A percentile compares a stretch with the other conserved stretches of the same genome.
These are phyloP conservation scores for Dascillus cervinus DNA, from an alignment of 2,888 invertebrate species.

Conservation along the genomic window DNA sequence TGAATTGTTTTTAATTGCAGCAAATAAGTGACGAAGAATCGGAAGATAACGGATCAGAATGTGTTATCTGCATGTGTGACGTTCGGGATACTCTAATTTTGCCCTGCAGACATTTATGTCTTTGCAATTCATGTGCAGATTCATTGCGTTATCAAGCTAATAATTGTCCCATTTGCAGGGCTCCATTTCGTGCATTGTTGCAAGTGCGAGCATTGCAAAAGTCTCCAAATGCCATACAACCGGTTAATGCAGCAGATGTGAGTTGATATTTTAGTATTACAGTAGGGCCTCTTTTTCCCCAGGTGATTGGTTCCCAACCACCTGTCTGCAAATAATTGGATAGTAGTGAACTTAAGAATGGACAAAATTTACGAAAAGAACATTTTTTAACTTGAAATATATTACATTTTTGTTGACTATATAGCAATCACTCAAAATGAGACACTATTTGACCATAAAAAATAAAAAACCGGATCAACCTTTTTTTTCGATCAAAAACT, in stretches of 20 bases:
- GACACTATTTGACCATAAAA: too few relatives aligned
- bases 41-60: constrained; percentile 93
- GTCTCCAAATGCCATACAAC: constrained; percentile 47
- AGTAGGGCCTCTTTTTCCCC: too few relatives aligned
- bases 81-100: constrained; percentile 93
- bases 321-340: too few relatives aligned
- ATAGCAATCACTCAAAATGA: too few relatives aligned
- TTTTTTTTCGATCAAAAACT: too few relatives aligned
- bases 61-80: constrained; percentile 99
- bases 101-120: constrained; percentile 93
- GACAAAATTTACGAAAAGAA: too few relatives aligned
- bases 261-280: constrained; percentile 24
- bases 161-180: constrained; percentile 97
- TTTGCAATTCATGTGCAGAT: constrained; percentile 96
- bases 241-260: constrained; percentile 57
- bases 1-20: constrained; percentile 10
- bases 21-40: constrained; percentile 68
- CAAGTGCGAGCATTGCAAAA: constrained; percentile 92
- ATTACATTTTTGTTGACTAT: too few relatives aligned
- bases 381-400: too few relatives aligned
- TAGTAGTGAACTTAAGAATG: too few relatives aligned
- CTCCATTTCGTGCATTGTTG: constrained; percentile 94
- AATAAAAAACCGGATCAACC: too few relatives aligned
- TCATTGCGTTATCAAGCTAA: constrained; percentile 94
- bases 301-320: too few relatives aligned